Percentiles rank a stretch among this genome's conserved stretches.
Evolutionary conservation across 2,797 vertebrate species (phyloP).

Genomic region (Serranus cabrilla): DNA sequence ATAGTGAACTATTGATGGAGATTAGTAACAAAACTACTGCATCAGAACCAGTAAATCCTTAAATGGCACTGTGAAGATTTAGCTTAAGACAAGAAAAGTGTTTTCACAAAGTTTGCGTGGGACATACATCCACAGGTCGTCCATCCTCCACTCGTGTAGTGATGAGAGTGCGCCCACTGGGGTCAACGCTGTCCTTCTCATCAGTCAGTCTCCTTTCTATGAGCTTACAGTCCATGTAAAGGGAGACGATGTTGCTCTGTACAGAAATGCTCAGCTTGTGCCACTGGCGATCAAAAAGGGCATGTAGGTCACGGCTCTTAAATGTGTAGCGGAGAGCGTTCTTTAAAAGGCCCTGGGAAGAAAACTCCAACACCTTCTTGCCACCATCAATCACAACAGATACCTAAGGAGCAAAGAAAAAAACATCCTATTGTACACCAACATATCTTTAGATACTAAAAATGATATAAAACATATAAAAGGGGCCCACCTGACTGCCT

Average conservation of each 20-base stretch:
- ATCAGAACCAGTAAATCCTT: background rate
- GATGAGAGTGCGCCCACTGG: conserved; percentile 90
- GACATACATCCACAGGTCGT: conserved; percentile 94
- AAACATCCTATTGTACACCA: background rate
- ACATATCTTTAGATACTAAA: conserved; percentile 2
- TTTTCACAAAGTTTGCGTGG: background rate
- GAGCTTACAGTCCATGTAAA: conserved; percentile 95
- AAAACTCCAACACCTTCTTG: conserved; percentile 93
- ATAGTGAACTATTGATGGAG: background rate
- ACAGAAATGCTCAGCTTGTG: conserved; percentile 94
- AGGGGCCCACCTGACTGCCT: conserved; percentile 89
- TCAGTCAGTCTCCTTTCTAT: conserved; percentile 90
- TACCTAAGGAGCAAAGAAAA: conserved; percentile 82
- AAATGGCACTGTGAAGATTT: background rate
- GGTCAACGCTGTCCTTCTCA: conserved; percentile 85
- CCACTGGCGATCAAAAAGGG: conserved; percentile 96
- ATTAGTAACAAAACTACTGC: background rate
- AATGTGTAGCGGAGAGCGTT: conserved; percentile 90
- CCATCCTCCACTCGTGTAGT: conserved; percentile 90
- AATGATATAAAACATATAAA: conserved; percentile 10
- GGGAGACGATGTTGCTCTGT: conserved; percentile 87
- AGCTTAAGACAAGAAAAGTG: background rate
- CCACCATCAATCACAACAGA: conserved; percentile 92
- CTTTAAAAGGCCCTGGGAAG: conserved; percentile 85
- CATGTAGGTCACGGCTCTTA: conserved; percentile 92